Base-by-base conservation (phyloP, 2,797 vertebrate genomes). In the Oreortyx pictus region DNA sequence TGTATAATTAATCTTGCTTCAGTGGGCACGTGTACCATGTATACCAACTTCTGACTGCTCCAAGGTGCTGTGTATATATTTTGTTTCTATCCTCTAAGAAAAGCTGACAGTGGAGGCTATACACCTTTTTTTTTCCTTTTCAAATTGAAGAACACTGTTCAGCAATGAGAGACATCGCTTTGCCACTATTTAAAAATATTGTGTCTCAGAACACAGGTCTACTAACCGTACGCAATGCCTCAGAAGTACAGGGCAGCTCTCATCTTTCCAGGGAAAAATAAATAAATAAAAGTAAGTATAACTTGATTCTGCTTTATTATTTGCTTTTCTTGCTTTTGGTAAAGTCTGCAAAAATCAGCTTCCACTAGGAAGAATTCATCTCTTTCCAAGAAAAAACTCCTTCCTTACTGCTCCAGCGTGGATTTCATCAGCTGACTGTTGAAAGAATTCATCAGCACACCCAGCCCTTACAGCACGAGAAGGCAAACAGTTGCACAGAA, bases 371-470 rank as follows among this genome's bases (percentile, higher is more conserved):
- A 83, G 33, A 80, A 20, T 25, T 52, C 70, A 20, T 25, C 84
- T 76, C 62, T 43, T 70, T 19, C 44, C 20, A 77, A 77, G 60
- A 23, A 73, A 87, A 76, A 82, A 31, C 6, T 49, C 43, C 33
- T 81, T 27, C 44, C 47, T 72, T 52, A n/a, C 14, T 65, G 77
- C 25, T 90, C 54, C 82, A 75, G 73, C 41, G 64, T 7, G 27
- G 61, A 81, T 85, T 85, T 80, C 35, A 80, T 67, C 87, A 92
- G 72, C 68, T 82, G 79, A 77, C 37, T 77, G 74, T 8, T 41
- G 35, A 73, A 84, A 60, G n/a, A 60, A 92, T 24, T 71, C 61
- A 79, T 19, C 79, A 92, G 81, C 71, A 81, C 49, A 78, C 43
- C 11, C 71, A 91, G 65, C n/a, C 82, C 29, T 43, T 37, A 14